Conservation (phyloP, 2,888 invertebrate species). For the Hyposoter dolosus region DNA sequence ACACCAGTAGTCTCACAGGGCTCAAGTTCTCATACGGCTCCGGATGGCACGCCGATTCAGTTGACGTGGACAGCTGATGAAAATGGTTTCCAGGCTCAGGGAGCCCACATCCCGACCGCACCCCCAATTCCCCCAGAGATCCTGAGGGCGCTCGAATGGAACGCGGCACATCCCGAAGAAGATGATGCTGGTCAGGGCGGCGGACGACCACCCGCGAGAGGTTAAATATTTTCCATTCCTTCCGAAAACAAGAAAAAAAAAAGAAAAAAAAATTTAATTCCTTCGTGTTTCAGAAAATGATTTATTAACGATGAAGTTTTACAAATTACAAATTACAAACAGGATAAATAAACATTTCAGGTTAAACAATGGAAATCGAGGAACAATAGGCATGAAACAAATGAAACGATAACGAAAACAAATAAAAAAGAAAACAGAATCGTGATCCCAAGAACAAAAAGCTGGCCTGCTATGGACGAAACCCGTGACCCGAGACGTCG, state of each 20-base stretch:
- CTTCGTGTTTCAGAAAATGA: not conserved
- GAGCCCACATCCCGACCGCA: constrained; percentile 84
- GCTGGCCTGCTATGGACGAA: constrained; percentile 80
- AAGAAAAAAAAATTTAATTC: not conserved
- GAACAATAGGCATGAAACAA: constrained; percentile 36
- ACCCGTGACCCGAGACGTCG: constrained; percentile 76
- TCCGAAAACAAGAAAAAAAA: not conserved
- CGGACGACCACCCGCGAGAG: constrained; percentile 77
- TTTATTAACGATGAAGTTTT: not conserved
- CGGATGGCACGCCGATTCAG: constrained; percentile 84
- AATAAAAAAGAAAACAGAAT: constrained; percentile 64
- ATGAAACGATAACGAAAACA: constrained; percentile 53
- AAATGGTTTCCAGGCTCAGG: constrained; percentile 84
- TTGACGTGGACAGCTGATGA: constrained; percentile 84
- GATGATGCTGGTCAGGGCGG: constrained; percentile 78
- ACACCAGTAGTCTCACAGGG: constrained; percentile 84
- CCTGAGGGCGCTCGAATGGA: constrained; percentile 84
- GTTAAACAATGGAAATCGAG: constrained; percentile 74
- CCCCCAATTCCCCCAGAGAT: constrained; percentile 85
- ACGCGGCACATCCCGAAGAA: constrained; percentile 84
- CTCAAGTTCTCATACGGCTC: constrained; percentile 83
- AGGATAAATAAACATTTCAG: constrained; percentile 67
- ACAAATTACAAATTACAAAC: no score
- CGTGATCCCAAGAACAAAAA: constrained; percentile 78
- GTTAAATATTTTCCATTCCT: constrained; percentile 65